Percentiles rank a stretch among this genome's conserved stretches.
These are phyloP conservation scores for Isaurus tuberculatus DNA, from an alignment of 92 coral and sea anemone species.

Conservation along the genomic window DNA sequence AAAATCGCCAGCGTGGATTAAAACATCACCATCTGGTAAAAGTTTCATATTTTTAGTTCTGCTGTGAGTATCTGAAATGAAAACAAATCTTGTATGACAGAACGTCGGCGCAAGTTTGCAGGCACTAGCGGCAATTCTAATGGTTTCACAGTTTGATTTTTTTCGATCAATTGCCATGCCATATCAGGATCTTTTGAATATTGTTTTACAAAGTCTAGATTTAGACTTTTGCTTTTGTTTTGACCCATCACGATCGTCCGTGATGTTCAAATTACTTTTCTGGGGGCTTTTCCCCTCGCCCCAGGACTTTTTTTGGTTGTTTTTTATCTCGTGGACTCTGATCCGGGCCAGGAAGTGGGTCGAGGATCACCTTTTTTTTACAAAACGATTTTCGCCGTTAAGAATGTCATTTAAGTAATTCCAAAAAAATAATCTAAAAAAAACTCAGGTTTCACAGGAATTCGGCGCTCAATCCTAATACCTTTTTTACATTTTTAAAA, in stretches of 20 bases:
- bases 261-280: too few species aligned
- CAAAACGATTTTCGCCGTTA: too few species aligned
- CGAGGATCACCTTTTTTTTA: too few species aligned
- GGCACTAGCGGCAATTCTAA: slow-evolving; percentile 46
- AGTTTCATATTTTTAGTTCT: slow-evolving; percentile 56
- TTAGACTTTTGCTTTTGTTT: slow-evolving; percentile 23
- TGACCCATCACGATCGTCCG: slow-evolving; percentile 6
- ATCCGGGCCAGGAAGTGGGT: too few species aligned
- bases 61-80: slow-evolving; percentile 93
- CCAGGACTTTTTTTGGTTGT: too few species aligned
- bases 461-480: too few species aligned
- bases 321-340: too few species aligned
- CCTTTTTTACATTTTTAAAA: too few species aligned
- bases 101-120: slow-evolving; percentile 58
- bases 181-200: slow-evolving; percentile 53
- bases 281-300: too few species aligned
- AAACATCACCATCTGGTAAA: slow-evolving; percentile 91
- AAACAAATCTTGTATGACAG: slow-evolving; percentile 89
- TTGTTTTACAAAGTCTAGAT: slow-evolving; percentile 10
- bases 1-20: slow-evolving; percentile 96
- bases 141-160: slow-evolving; percentile 64
- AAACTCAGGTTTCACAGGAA: too few species aligned
- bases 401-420: too few species aligned
- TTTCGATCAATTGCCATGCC: slow-evolving; percentile 80
- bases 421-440: too few species aligned